Conservation (phyloP, 2,113 vertebrate species). For the Plestiodon gilberti region DNA sequence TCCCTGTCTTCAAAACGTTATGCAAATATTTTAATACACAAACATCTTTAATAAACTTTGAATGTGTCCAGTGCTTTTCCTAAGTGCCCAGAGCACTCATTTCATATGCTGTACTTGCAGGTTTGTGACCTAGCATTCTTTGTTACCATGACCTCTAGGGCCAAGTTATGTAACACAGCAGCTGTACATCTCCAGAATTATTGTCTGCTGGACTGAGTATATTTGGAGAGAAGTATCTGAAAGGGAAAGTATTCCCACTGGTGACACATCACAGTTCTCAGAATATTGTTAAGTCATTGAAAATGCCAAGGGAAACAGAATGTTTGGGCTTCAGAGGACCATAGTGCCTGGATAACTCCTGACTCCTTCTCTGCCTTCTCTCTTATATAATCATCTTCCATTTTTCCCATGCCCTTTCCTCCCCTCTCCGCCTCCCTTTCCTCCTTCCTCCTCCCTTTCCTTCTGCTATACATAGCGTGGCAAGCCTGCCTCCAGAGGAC, state of each 20-base stretch:
- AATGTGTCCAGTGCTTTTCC: not conserved
- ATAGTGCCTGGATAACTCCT: not conserved
- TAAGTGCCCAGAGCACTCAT: not conserved
- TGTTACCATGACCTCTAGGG: not conserved
- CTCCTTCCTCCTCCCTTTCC: conserved; percentile 12
- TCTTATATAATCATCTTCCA: not conserved
- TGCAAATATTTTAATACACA: not conserved
- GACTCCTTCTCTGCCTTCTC: not conserved
- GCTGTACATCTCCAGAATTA: not conserved
- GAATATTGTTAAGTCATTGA: conserved; percentile 30
- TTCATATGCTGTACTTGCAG: not conserved
- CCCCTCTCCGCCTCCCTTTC: not conserved
- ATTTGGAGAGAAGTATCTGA: not conserved
- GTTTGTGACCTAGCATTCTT: not conserved
- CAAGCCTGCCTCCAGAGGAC: conserved; percentile 2
- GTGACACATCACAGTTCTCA: conserved; percentile 21
- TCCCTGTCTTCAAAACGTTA: not conserved
- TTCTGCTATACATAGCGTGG: conserved; percentile 16
- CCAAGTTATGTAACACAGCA: not conserved
- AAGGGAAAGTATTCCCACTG: not conserved
- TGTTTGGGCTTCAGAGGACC: conserved; percentile 16
- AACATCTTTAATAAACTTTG: not conserved
- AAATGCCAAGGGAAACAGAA: conserved; percentile 27
- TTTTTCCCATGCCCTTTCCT: conserved; percentile 2
- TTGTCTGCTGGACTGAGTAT: not conserved